Base-by-base conservation (phyloP, 2,888 invertebrate genomes). In the Lepidocyrtoides sp. region DNA sequence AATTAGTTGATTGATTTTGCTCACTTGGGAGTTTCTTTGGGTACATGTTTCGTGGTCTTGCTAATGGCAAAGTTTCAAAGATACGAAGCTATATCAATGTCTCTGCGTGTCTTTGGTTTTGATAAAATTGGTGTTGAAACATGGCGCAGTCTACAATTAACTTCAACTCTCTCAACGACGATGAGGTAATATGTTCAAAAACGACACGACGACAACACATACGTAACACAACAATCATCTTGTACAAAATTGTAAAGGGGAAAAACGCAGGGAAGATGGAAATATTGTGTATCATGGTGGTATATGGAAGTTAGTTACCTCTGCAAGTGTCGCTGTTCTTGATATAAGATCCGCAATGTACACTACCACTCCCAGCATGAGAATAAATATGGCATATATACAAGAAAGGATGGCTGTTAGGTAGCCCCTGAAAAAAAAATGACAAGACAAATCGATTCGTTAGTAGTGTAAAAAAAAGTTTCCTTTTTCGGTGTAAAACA, bases 361-460 rank as follows among this genome's bases (percentile, higher is more conserved):
- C 44, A 97, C 95, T 2, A 97, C 96, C 7, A 96, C 93, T 41
- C 97, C 97, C 32, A 97, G 95, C 29, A 97, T 97, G 3, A 97
- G 96, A 91, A 97, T 95, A 93, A 97, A 96, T 92, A 97, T 96
- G 60, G 97, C 97, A 94, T 97, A 97, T 94, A 97, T 96, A 91
- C 96, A 96, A 94, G 97, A 97, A 93, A 96, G 95, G 83, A 97
- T 96, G 77, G 96, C 95, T 2, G 96, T 96, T 92, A 97, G 94
- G 94, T 96, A 96, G 94, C 96, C 96, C 93, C 97, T 97, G 95
- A n/a, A 92, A 92, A 85, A 60, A 60, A 17, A 86, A 41, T 54
- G n/a, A 36, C 36, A 36, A 36, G 36, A 36, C 3, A 36, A 36
- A 36, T 5, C 36, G 36, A 8, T 8, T 36, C 3, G 17, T 57